Evolutionary conservation across 2,797 vertebrate species (phyloP).

Genomic region (Muscicapa comitata): DNA sequence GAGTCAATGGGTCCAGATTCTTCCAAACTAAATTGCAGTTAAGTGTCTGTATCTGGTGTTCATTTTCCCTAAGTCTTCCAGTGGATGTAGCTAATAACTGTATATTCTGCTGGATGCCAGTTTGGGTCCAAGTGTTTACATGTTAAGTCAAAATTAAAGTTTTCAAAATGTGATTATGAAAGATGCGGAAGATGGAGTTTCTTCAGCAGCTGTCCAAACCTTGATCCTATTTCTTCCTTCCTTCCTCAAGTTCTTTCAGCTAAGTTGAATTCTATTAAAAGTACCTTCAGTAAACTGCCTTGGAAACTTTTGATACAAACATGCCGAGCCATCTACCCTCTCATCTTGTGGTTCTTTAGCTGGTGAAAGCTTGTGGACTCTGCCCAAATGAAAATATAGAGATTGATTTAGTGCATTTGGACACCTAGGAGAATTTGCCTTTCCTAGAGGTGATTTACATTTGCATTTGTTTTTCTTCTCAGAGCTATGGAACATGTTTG

Average conservation of each 20-base stretch:
- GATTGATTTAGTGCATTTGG: background rate
- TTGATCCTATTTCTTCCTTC: background rate
- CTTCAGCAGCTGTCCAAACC: background rate
- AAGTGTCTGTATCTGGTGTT: background rate
- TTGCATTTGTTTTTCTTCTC: conserved; percentile 45
- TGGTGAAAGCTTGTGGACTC: conserved; percentile 25
- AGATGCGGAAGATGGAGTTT: background rate
- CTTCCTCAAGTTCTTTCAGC: background rate
- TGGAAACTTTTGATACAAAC: background rate
- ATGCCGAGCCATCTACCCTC: background rate
- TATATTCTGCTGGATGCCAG: background rate
- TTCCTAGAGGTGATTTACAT: conserved; percentile 10
- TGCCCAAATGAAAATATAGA: background rate
- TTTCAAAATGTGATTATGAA: background rate
- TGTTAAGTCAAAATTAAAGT: background rate
- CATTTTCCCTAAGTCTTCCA: background rate
- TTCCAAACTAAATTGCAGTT: background rate
- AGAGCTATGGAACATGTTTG: background rate
- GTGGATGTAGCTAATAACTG: background rate
- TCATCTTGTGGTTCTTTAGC: background rate
- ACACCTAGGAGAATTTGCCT: background rate
- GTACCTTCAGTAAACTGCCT: background rate
- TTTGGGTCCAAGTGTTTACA: background rate
- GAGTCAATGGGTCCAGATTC: background rate
- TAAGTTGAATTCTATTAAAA: background rate